Evolutionary conservation across 1,140 invertebrate genomes (phyloP).

Genomic region (Sycophaga agraensis): DNA sequence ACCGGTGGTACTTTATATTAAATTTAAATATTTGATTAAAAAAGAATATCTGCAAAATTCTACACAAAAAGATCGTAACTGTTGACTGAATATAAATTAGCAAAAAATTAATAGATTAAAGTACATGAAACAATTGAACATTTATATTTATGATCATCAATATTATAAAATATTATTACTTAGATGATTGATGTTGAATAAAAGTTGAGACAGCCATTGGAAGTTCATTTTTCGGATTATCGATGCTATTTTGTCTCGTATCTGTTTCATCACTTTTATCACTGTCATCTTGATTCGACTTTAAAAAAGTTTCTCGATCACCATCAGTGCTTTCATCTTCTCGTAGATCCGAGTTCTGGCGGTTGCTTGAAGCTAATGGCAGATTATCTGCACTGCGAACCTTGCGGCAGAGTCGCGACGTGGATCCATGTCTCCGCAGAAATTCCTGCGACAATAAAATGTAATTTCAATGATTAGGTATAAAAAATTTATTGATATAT

Average conservation of each 20-base stretch:
- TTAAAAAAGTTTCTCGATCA: constrained; percentile 55
- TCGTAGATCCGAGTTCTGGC: constrained; percentile 41
- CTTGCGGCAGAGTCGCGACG: constrained; percentile 74
- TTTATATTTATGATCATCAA: no score
- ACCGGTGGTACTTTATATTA: no score
- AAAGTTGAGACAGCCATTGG: constrained; percentile 38
- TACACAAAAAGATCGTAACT: no score
- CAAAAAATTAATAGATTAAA: no score
- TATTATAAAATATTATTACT: no score
- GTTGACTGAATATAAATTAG: no score
- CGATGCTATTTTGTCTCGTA: constrained; percentile 43
- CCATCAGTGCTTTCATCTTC: constrained; percentile 52
- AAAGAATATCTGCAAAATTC: no score
- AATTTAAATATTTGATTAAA: no score
- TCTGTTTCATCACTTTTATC: constrained; percentile 47
- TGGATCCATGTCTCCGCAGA: constrained; percentile 73
- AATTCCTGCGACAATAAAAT: constrained; percentile 59
- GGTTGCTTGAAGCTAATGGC: constrained; percentile 48
- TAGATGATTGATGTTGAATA: constrained; percentile 44
- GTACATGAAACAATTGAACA: no score
- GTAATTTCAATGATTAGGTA: no score
- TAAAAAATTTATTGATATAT: no score
- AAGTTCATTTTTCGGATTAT: constrained; percentile 44
- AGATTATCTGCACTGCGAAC: constrained; percentile 71
- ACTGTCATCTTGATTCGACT: constrained; percentile 41